phyloP scores from a whole-genome alignment of 2,113 vertebrate species.

The Prinia subflava region DNA sequence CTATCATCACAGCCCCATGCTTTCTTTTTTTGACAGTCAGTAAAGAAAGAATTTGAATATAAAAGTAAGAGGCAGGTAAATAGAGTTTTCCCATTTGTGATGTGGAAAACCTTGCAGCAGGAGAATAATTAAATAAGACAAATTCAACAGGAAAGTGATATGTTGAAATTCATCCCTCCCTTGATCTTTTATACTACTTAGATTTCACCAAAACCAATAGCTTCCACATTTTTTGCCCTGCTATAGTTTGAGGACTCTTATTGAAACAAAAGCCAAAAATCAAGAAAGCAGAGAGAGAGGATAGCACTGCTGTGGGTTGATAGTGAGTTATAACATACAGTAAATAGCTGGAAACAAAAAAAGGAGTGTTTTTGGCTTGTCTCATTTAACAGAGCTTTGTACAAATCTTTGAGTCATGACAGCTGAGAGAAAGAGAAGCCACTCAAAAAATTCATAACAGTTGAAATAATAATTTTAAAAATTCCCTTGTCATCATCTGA shows the following conservation, averaged over 20 bases:
- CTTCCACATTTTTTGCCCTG: neutral
- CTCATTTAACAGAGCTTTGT: neutral
- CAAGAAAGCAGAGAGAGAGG: neutral
- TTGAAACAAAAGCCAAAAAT: neutral
- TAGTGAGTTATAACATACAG: neutral
- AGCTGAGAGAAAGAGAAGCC: neutral
- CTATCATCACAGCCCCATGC: neutral
- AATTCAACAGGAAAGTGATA: neutral
- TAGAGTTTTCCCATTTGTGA: neutral
- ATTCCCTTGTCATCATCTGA: neutral
- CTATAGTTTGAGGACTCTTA: neutral
- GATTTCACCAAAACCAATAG: neutral
- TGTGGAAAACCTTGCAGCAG: neutral
- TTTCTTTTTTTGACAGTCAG: neutral
- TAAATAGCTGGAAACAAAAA: neutral
- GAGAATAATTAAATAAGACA: neutral
- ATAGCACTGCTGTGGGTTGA: neutral
- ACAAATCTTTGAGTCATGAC: neutral
- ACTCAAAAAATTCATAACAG: neutral
- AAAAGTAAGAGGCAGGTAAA: neutral
- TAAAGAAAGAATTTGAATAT: neutral
- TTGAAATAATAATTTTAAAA: neutral
- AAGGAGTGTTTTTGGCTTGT: rapidly evolving
- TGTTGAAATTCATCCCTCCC: neutral
- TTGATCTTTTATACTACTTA: neutral